phyloP scores from a whole-genome alignment of 2,113 vertebrate species.

The Thamnaconus septentrionalis region DNA sequence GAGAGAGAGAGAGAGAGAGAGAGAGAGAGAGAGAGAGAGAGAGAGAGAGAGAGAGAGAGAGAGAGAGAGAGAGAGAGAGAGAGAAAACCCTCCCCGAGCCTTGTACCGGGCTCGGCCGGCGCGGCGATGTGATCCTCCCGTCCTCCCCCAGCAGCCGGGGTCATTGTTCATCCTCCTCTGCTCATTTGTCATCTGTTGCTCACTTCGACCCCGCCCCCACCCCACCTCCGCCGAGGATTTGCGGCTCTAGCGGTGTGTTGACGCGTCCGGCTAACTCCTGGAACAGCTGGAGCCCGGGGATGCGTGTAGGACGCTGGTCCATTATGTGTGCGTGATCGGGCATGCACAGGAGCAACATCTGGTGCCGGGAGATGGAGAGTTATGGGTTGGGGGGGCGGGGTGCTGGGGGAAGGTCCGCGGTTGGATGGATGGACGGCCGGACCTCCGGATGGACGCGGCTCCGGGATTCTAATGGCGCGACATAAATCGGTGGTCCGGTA shows the following conservation, averaged over 20 bases:
- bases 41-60: too few relatives aligned
- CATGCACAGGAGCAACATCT: slow-evolving; percentile 57
- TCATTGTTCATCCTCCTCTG: slow-evolving; percentile 54
- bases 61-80: too few relatives aligned
- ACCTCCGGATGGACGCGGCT: too few relatives aligned
- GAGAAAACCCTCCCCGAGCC: too few relatives aligned
- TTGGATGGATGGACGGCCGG: too few relatives aligned
- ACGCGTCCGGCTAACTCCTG: slow-evolving; percentile 62
- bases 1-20: too few relatives aligned
- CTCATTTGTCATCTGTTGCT: slow-evolving; percentile 49
- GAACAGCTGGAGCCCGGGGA: slow-evolving; percentile 66
- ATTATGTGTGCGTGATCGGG: slow-evolving; percentile 31
- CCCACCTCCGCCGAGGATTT: slow-evolving; percentile 56
- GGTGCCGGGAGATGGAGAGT: slow-evolving; percentile 53
- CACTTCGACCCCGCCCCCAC: slow-evolving; percentile 31
- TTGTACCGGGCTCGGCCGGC: slow-evolving; percentile 13
- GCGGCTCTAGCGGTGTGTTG: slow-evolving; percentile 59
- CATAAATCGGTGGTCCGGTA: slow-evolving; percentile 65
- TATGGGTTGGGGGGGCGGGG: slow-evolving; percentile 8
- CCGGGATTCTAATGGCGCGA: slow-evolving; percentile 4
- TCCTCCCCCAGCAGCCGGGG: slow-evolving; percentile 24
- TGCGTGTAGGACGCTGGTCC: slow-evolving; percentile 25
- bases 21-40: too few relatives aligned
- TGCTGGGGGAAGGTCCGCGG: too few relatives aligned
- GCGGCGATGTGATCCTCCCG: slow-evolving; percentile 6